Evolutionary conservation across 2,113 vertebrate genomes (phyloP).

Genomic region (Lipotes vexillifer): DNA sequence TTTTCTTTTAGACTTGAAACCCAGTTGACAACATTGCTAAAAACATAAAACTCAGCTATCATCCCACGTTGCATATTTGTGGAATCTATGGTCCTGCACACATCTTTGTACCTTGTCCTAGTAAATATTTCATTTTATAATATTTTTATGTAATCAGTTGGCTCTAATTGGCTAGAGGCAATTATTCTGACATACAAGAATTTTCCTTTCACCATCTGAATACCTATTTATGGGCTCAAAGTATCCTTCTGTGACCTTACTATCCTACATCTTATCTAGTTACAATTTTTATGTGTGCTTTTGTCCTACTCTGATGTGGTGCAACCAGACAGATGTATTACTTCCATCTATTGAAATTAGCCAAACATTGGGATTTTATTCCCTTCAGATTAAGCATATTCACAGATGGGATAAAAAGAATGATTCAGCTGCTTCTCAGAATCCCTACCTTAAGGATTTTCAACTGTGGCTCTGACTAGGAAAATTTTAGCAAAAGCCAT

Average conservation of each 20-base stretch:
- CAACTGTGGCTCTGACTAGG: background rate
- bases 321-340: background rate
- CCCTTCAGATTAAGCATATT: background rate
- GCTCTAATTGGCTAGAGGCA: background rate
- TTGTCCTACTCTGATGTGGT: background rate
- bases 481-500: conserved; percentile 38
- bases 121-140: conserved; percentile 5
- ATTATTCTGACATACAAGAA: background rate
- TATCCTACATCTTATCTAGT: background rate
- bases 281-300: background rate
- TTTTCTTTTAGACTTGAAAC: background rate
- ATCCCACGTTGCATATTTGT: background rate
- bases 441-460: conserved; percentile 5
- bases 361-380: conserved; percentile 2
- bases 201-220: background rate
- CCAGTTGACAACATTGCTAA: background rate
- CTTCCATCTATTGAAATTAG: background rate
- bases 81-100: background rate
- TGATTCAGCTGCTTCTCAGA: conserved; percentile 9
- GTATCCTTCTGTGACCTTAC: background rate
- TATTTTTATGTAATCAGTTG: background rate
- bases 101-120: background rate
- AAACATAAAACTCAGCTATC: background rate
- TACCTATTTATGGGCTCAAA: background rate
- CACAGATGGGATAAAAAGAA: background rate